Base-by-base conservation (phyloP, 1,140 invertebrate species). In the Orchestia grillus region DNA sequence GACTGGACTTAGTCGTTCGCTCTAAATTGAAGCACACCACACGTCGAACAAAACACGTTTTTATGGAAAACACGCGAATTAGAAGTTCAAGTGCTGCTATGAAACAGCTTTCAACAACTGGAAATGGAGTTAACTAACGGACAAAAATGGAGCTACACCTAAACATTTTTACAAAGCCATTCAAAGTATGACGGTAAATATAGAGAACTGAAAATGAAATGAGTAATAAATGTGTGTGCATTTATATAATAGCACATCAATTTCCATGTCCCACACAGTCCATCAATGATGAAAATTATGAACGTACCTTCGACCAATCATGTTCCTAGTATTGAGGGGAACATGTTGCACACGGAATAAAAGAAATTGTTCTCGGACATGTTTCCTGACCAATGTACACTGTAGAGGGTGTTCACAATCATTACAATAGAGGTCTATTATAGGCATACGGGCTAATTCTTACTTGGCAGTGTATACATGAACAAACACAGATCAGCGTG, bases 391-490 rank as follows among this genome's bases (percentile, higher is more conserved):
- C 36, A 8, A 28, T 77, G 62, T 77, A 36, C 28, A 23, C 28
- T 77, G 62, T 77, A 28, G 62, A 15, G 62, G 62, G 62, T 77
- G 62, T 77, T 77, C 62, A 36, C 62, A 77, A 36, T 8, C 62
- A 15, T 77, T 23, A 77, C 62, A 77, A 77, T 77, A 77, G 36
- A 77, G 62, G 28, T 19, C 62, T 77, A 77, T 23, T 23, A 77
- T 77, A 23, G 28, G 15, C 36, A 77, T 28, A 77, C 28, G 62
- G 62, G 62, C 28, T 77, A 77, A 23, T 77, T 77, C 11, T 77
- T 77, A 77, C 62, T 77, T 77, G 62, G 62, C 62, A 77, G 62
- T 77, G 62, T 77, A 77, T 77, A 77, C 62, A 77, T 77, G 62
- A 77, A 77, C 62, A 77, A 77, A 77, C 62, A 77, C 62, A 77